These are phyloP conservation scores for Strongylocentrotus purpuratus DNA, from an alignment of 35 echinoderm and acorn worm species.

Conservation along the genomic window DNA sequence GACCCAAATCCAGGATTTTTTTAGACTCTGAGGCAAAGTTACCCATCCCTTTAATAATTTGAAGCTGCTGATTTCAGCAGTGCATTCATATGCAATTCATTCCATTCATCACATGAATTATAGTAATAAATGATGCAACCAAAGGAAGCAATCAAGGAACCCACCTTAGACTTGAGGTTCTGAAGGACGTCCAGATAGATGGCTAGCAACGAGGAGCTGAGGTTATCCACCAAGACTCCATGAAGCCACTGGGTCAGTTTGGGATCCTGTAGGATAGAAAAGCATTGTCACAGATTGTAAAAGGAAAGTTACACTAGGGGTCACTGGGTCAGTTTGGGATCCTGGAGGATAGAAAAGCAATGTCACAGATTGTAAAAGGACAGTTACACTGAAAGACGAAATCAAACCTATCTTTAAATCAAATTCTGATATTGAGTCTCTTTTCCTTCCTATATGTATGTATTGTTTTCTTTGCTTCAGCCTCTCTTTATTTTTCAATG, in stretches of 20 bases:
- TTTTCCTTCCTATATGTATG: too few species aligned
- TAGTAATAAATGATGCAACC: too few species aligned
- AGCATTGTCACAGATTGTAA: neutral
- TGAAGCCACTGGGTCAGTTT: slow-evolving; percentile 92
- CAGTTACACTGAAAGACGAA: neutral
- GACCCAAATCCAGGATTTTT: too few species aligned
- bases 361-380: neutral
- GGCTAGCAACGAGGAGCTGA: slow-evolving; percentile 82
- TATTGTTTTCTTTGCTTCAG: too few species aligned
- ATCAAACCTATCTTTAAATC: neutral
- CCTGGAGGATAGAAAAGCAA: slow-evolving; percentile 57
- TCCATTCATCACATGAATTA: too few species aligned
- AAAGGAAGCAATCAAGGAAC: neutral
- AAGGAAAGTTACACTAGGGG: too few species aligned
- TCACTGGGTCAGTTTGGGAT: slow-evolving; percentile 86
- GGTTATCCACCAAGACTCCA: slow-evolving; percentile 75
- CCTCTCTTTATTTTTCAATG: too few species aligned
- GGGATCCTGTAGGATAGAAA: slow-evolving; percentile 68
- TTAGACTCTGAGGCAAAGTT: too few species aligned
- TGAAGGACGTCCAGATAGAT: slow-evolving; percentile 90
- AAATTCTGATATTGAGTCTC: too few species aligned
- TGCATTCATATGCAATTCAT: too few species aligned
- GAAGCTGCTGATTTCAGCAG: too few species aligned
- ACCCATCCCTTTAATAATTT: too few species aligned
- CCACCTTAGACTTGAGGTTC: slow-evolving; percentile 80